These are phyloP conservation scores for Pseudois nayaur DNA, from an alignment of 2,113 vertebrate species.

Conservation along the genomic window DNA sequence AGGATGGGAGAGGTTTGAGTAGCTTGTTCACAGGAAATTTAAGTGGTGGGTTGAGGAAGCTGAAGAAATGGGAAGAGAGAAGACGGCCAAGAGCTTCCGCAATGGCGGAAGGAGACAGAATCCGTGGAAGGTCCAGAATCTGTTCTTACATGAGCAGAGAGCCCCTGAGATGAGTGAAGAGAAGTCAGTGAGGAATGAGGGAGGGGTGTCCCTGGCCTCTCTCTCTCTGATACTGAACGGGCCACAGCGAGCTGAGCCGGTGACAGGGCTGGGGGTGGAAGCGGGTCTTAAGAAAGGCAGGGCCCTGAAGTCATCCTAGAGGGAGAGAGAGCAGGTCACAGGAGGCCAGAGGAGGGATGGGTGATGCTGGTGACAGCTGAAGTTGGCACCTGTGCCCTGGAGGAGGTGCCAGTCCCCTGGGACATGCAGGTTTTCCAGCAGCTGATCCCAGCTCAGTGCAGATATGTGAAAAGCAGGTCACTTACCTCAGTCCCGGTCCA, in stretches of 20 bases:
- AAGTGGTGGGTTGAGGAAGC: neutral
- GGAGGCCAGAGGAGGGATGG: neutral
- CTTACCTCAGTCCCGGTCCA: fast-evolving
- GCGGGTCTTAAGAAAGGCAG: neutral
- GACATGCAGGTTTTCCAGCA: neutral
- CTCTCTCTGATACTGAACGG: neutral
- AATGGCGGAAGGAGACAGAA: neutral
- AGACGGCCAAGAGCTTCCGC: neutral
- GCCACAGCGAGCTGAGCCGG: fast-evolving
- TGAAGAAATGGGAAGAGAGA: neutral
- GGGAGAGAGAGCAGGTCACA: neutral
- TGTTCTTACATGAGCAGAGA: neutral
- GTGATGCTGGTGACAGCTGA: neutral
- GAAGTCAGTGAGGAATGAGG: neutral
- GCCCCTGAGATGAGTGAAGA: neutral
- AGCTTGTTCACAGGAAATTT: neutral
- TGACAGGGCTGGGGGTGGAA: neutral
- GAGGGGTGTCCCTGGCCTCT: neutral
- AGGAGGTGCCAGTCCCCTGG: neutral
- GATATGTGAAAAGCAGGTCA: fast-evolving
- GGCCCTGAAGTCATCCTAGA: neutral
- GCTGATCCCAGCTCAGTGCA: neutral
- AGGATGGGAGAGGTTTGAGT: neutral
- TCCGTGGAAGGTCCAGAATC: neutral
- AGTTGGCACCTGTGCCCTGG: neutral